Evolutionary conservation across 2,888 invertebrate species (phyloP), one percentile per base, ranked within the genome.

Genomic region (Lepidocyrtinus sp.): DNA sequence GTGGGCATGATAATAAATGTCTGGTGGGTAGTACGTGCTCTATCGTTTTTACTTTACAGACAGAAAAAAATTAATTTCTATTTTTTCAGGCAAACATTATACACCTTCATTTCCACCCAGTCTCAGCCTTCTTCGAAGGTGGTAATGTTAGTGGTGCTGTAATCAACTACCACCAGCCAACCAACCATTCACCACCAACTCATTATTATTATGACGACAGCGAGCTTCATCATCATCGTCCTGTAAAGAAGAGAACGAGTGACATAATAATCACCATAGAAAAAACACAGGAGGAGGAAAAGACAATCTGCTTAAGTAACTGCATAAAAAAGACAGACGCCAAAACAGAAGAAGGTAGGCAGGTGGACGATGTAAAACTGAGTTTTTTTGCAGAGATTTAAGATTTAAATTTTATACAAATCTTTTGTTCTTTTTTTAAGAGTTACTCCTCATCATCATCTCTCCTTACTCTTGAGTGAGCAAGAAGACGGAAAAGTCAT

Each of bases 211-310:
- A 75, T 63, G 69, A 63, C 50, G 69, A 72, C 63, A 55, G 46
- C 21, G 12, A 45, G 3, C 64, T 9, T 64, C 64, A 26, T 26
- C 64, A 25, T 64, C 64, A 55, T n/a, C 55, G 3, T 55, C 64
- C 25, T 59, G 19, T 26, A 50, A 36, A 59, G 65, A 76, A 59
- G 73, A 69, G 73, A 74, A 69, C 64, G 65, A 80, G 79, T 80
- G 79, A 80, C 79, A 80, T 80, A 80, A 80, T 80, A 80, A 80
- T 80, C 79, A 80, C 55, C 77, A 77, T 27, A 45, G 50, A 27
- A 64, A 65, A 15, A 62, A 21, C 24, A 27, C 45, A 71, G 21
- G 64, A 45, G 36, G 59, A 22, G 27, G n/a, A 45, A 55, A 55
- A 55, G 55, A 55, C 55, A 55, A 55, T 55, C 55, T 55, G 15